Base-by-base conservation (phyloP, 1,140 invertebrate species). In the Tetragonula clypearis region DNA sequence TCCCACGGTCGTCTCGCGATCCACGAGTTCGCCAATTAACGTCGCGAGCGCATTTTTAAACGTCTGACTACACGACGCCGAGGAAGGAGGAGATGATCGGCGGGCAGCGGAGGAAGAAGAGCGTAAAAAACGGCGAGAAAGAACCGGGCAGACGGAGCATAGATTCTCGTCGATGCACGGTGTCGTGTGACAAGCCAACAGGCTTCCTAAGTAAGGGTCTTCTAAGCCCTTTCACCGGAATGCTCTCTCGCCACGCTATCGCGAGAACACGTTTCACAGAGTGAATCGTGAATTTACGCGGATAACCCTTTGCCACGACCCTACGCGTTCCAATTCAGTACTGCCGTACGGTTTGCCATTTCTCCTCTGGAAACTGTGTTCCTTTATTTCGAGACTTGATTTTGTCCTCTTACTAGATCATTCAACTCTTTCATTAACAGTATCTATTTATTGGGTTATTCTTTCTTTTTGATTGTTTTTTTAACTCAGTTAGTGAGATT, bases 131-230 rank as follows among this genome's bases (percentile, higher is more conserved):
- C 5, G 3, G 53, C 26, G 35, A 30, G 19, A 21, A 19, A 21
- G 62, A 66, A 30, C 30, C 15, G 58, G 12, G 69, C 69, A 81
- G 83, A 85, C 83, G 41, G 53, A 14, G 79, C 77, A 53, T 73
- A 56, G 79, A 56, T 74, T 65, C 79, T 55, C 58, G 74, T 75
- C 11, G 17, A n/a, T 55, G 72, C 55, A 41, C 41, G 60, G 79
- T 85, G 66, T 86, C 84, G 84, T 56, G 69, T 85, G 74, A 85
- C 84, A 30, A 82, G 56, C 55, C 26, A 19, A 71, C 65, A 76
- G 84, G 79, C 84, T 86, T 86, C 84, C 60, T 69, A 65, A 53
- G 14, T 30, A n/a, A 85, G 77, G 84, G 84, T 85, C 78, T 80
- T 80, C 84, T 85, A 85, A 85, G 71, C 71, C 41, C 30, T 69